These are phyloP conservation scores for Dermatophagoides farinae DNA, from an alignment of 1,140 invertebrate species.

Conservation along the genomic window DNA sequence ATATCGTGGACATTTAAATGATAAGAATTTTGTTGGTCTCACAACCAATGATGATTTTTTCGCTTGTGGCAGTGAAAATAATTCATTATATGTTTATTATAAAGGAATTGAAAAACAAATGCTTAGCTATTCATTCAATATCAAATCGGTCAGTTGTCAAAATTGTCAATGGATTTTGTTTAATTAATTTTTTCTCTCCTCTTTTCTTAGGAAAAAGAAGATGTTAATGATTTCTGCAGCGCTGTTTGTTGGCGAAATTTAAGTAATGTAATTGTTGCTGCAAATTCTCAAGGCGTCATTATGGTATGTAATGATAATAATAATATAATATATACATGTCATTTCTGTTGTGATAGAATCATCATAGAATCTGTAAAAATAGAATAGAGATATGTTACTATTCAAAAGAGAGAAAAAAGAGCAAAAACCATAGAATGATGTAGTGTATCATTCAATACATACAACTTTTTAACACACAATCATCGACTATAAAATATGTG, in stretches of 20 bases:
- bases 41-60: constrained; percentile 84
- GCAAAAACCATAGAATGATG: neutral
- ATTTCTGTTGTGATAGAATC: neutral
- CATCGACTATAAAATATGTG: too few relatives aligned
- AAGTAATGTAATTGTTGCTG: constrained; percentile 71
- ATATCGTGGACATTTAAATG: constrained; percentile 81
- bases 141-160: constrained; percentile 39
- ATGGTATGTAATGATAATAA: constrained; percentile 34
- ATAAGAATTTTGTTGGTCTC: constrained; percentile 93
- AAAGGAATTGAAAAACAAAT: constrained; percentile 69
- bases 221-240: constrained; percentile 79
- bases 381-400: neutral
- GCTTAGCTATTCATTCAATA: constrained; percentile 69
- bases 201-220: constrained; percentile 40
- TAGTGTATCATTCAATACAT: too few relatives aligned
- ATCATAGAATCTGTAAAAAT: neutral
- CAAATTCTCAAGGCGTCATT: constrained; percentile 83
- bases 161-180: neutral
- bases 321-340: neutral
- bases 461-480: too few relatives aligned
- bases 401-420: neutral
- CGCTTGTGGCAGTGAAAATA: constrained; percentile 87
- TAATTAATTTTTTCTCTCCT: constrained; percentile 30
- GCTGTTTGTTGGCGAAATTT: constrained; percentile 80
- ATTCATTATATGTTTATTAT: constrained; percentile 81